Conservation (phyloP, 2,113 vertebrate species). For the Empidonax alnorum region DNA sequence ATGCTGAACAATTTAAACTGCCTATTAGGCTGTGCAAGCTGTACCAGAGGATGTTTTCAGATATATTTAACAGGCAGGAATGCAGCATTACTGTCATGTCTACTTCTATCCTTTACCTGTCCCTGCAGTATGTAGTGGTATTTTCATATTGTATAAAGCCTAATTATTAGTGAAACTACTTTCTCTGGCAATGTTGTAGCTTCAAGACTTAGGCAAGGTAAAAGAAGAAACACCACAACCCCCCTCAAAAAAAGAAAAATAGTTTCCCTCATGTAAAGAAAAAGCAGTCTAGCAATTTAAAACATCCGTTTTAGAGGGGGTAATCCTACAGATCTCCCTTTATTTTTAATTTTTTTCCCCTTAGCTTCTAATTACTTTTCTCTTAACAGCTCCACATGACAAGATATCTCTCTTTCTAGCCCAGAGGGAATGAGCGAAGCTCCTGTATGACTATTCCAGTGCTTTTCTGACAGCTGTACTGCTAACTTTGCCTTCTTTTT, state of each 20-base stretch:
- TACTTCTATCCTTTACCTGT: not conserved
- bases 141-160: not conserved
- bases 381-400: not conserved
- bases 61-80: not conserved
- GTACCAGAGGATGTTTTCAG: not conserved
- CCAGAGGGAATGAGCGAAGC: not conserved
- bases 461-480: not conserved
- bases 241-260: fast-evolving
- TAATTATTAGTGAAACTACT: not conserved
- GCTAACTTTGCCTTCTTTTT: not conserved
- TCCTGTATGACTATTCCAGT: not conserved
- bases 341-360: not conserved
- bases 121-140: not conserved
- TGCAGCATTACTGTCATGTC: not conserved
- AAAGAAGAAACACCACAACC: not conserved
- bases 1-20: not conserved
- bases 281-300: not conserved
- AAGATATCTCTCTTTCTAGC: not conserved
- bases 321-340: not conserved
- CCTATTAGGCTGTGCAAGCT: not conserved
- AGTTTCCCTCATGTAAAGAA: not conserved
- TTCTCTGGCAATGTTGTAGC: not conserved
- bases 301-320: not conserved
- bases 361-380: constrained; percentile 10
- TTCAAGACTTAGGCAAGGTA: not conserved